phyloP scores from a whole-genome alignment of 2,888 invertebrate genomes.

The Parnassius orleans region DNA sequence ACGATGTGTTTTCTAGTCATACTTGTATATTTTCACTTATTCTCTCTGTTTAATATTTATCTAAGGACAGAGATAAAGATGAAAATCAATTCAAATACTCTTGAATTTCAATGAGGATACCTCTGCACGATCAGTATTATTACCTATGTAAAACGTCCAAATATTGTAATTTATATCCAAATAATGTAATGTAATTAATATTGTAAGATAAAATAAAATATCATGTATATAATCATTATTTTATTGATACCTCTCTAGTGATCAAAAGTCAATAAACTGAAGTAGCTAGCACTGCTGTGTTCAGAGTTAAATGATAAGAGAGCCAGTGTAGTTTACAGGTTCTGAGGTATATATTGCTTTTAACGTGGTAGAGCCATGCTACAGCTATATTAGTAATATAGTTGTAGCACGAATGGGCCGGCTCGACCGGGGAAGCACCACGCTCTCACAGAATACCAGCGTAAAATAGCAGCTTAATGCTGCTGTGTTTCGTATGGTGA shows the following conservation, averaged over 20 bases:
- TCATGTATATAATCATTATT: conserved; percentile 19
- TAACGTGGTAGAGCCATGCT: no score
- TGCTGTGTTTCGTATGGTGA: no score
- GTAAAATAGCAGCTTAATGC: no score
- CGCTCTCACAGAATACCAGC: no score
- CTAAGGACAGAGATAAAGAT: conserved; percentile 12
- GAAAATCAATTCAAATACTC: conserved; percentile 4
- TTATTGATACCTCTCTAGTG: conserved; percentile 11
- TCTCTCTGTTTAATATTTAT: conserved; percentile 20
- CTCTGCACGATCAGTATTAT: conserved; percentile 25
- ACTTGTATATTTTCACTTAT: conserved; percentile 24
- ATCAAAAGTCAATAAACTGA: background rate
- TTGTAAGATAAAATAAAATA: conserved; percentile 24
- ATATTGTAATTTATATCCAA: conserved; percentile 7
- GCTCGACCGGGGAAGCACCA: no score
- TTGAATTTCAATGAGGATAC: conserved; percentile 7
- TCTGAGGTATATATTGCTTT: no score
- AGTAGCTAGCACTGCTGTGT: no score
- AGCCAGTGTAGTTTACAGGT: no score
- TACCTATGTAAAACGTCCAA: background rate
- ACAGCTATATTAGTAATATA: no score
- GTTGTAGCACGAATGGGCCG: no score
- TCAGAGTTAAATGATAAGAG: no score
- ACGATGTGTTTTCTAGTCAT: conserved; percentile 33
- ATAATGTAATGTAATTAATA: conserved; percentile 19